These are phyloP conservation scores for Tenthredo livida DNA, from an alignment of 2,888 invertebrate genomes.

Conservation along the genomic window DNA sequence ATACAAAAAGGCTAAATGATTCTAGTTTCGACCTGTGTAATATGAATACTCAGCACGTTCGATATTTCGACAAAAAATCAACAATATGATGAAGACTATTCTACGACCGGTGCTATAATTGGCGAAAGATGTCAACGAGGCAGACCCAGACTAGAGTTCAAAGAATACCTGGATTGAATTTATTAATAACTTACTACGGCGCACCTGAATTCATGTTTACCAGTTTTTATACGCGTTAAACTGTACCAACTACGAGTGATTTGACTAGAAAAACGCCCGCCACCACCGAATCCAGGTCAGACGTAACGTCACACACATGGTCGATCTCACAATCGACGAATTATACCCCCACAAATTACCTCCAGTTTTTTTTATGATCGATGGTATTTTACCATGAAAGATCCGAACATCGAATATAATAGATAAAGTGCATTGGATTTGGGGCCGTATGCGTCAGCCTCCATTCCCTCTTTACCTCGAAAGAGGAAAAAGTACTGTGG, in stretches of 20 bases:
- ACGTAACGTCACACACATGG: neutral
- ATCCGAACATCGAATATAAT: neutral
- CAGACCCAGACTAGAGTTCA: neutral
- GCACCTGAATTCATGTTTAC: neutral
- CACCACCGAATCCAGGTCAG: neutral
- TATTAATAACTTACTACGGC: neutral
- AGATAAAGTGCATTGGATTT: neutral
- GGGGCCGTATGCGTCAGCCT: neutral
- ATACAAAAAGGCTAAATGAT: too few species aligned
- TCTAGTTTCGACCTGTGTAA: neutral
- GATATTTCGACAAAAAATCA: neutral
- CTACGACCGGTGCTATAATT: neutral
- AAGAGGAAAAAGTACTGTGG: neutral
- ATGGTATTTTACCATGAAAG: neutral
- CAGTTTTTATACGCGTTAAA: neutral
- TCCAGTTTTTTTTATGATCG: neutral
- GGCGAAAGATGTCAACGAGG: neutral
- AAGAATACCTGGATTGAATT: neutral
- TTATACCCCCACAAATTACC: neutral
- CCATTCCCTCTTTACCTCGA: neutral
- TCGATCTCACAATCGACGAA: constrained; percentile 5
- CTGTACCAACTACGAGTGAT: neutral
- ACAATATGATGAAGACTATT: neutral
- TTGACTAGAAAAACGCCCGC: neutral
- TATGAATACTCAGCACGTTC: neutral